Evolutionary conservation across 2,113 vertebrate genomes (phyloP).

Genomic region (Phylloscopus trochilus): DNA sequence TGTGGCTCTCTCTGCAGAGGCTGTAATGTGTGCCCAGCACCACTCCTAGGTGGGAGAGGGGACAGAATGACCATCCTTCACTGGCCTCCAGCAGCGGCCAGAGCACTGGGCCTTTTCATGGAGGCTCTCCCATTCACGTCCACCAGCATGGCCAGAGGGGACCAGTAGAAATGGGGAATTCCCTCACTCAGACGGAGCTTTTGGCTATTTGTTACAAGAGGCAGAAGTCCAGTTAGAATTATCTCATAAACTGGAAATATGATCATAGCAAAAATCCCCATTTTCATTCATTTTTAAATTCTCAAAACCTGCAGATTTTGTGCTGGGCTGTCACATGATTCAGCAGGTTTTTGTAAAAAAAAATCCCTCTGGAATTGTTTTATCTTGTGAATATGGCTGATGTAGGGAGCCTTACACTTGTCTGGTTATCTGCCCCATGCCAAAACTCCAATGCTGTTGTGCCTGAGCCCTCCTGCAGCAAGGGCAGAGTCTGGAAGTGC

Average conservation of each 20-base stretch:
- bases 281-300: neutral
- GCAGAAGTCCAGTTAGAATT: neutral
- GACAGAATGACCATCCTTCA: neutral
- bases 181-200: neutral
- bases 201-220: neutral
- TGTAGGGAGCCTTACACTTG: neutral
- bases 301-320: neutral
- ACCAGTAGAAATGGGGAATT: neutral
- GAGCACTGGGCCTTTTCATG: neutral
- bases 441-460: neutral
- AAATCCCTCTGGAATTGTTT: neutral
- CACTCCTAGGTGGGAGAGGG: accelerated
- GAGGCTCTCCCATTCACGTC: neutral
- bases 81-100: accelerated
- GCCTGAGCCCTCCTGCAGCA: neutral
- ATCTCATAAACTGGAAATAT: neutral
- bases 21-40: neutral
- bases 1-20: neutral
- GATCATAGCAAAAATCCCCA: neutral
- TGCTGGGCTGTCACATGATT: neutral
- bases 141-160: neutral
- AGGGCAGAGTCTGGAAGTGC: neutral
- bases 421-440: neutral
- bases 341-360: neutral
- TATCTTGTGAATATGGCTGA: neutral